Evolutionary conservation across 1,140 invertebrate species (phyloP), one percentile per base, ranked within the genome.

Genomic region (Atta cephalotes): DNA sequence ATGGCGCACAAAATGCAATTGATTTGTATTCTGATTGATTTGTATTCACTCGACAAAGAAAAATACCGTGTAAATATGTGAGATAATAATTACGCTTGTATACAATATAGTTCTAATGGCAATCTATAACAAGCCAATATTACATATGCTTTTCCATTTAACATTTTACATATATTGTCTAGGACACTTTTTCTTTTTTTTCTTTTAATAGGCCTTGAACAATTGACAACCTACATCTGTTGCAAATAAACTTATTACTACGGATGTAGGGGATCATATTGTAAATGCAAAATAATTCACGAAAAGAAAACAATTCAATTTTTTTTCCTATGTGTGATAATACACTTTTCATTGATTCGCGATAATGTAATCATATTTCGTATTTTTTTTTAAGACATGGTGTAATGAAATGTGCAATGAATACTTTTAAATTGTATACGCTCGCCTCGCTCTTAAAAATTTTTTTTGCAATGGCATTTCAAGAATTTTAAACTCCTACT

Each of bases 121-220:
- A 85, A 45, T 65, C 56, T 88, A 88, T 71, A 60, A 90, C 31
- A 86, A 86, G 85, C 87, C 63, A 66, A 49, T 90, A 45, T 45
- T 88, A 86, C 28, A 49, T 82, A 56, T 77, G 56, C 21, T 79
- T 45, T 86, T 74, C 10, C 35, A 39, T 84, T 65, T 77, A 85
- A 91, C 68, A 18, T 71, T 62, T 88, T 72, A 65, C 35, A 78
- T 78, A 31, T 78, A 28, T 49, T 68, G 14, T 68, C n/a, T 68
- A 68, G 65, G 66, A 91, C 81, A 85, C 49, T 87, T 87, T 56
- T 45, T 39, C 39, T n/a, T 66, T n/a, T 66, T 68, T 68, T 9
- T 45, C 31, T 21, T 6, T 84, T 63, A 70, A 78, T 91, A 91
- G 90, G 90, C 90, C 90, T 89, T 89, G 31, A 76, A 88, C 87